Percentiles rank a stretch among this genome's conserved stretches.
Conservation (phyloP, 2,888 invertebrate species). For the Dryomyza anilis region DNA sequence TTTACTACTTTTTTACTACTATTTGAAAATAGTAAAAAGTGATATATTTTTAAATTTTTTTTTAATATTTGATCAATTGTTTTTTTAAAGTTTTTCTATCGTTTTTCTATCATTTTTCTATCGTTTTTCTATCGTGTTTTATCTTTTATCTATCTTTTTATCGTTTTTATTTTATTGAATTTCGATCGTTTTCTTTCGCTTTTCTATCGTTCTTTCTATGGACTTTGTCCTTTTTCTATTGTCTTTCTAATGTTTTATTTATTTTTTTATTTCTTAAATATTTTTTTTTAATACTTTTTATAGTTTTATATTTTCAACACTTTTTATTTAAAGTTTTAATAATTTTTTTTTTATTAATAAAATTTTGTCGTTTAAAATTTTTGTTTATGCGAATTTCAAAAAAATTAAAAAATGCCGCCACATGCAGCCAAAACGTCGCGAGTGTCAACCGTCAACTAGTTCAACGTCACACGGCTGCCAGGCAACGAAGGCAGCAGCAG, state of each 20-base stretch:
- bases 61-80: background rate
- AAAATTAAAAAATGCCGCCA: background rate
- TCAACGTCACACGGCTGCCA: slow-evolving; percentile 25
- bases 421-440: slow-evolving; percentile 24
- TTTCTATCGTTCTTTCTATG: background rate
- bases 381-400: background rate
- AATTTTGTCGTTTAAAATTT: background rate
- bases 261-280: background rate
- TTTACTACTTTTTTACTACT: no score
- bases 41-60: background rate
- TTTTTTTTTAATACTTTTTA: background rate
- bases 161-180: background rate
- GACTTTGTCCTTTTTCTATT: background rate
- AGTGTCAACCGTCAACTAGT: slow-evolving; percentile 33
- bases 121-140: no score
- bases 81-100: background rate
- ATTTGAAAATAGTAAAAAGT: no score
- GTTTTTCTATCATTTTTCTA: background rate
- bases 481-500: slow-evolving; percentile 28
- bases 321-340: slow-evolving; percentile 1
- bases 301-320: slow-evolving; percentile 15
- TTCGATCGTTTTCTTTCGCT: background rate
- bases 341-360: slow-evolving; percentile 4
- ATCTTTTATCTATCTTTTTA: no score
- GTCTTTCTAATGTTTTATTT: background rate